phyloP scores from a whole-genome alignment of 2,797 vertebrate species.

The Hafferia zeledoni region DNA sequence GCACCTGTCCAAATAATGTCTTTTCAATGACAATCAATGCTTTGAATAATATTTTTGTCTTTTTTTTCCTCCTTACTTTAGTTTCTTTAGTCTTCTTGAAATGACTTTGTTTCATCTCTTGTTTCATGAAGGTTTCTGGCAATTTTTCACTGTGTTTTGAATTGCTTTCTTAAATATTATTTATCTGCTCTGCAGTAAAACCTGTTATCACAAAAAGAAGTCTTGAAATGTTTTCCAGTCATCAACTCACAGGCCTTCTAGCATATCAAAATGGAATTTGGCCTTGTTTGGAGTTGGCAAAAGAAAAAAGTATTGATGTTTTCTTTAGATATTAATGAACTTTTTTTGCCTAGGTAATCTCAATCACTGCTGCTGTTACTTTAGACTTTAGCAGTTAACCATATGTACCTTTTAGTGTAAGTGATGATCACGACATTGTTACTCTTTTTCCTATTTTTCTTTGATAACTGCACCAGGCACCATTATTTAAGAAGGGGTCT shows the following conservation, averaged over 20 bases:
- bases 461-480: not conserved
- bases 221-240: not conserved
- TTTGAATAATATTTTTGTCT: not conserved
- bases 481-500: not conserved
- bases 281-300: not conserved
- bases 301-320: not conserved
- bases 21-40: not conserved
- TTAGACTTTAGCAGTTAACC: not conserved
- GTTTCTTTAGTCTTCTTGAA: not conserved
- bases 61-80: not conserved
- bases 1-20: not conserved
- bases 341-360: not conserved
- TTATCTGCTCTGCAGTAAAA: not conserved
- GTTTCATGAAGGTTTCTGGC: not conserved
- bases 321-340: not conserved
- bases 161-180: not conserved
- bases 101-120: not conserved
- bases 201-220: not conserved
- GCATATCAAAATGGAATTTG: not conserved
- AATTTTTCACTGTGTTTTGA: not conserved
- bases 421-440: not conserved
- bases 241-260: not conserved
- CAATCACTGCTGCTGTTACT: not conserved
- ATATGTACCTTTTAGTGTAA: not conserved
- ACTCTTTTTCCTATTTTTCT: not conserved